A percentile compares a stretch with the other conserved stretches of the same genome.
Evolutionary conservation across 2,888 invertebrate genomes (phyloP).

Genomic region (Pheosia gnoma): DNA sequence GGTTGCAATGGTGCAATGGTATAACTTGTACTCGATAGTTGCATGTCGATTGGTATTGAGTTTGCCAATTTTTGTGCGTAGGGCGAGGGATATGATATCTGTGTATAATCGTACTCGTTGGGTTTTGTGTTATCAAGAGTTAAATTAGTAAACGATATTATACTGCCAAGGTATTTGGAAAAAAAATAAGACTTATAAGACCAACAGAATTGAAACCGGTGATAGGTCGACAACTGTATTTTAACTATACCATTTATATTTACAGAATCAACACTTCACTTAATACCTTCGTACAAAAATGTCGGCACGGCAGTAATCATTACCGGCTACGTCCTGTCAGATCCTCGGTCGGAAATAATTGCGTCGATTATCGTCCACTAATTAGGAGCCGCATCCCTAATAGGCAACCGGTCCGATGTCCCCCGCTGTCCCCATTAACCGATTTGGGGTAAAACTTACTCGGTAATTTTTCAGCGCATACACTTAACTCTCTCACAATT

Average conservation of each 20-base stretch:
- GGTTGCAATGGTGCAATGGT: conserved; percentile 23
- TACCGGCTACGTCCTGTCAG: conserved; percentile 14
- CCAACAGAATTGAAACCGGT: no score
- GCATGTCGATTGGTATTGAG: conserved; percentile 27
- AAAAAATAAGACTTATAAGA: no score
- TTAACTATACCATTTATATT: background rate
- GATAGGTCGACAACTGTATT: no score
- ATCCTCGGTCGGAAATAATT: conserved; percentile 30
- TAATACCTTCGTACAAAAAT: background rate
- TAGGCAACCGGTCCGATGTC: conserved; percentile 24
- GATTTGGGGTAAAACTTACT: conserved; percentile 23
- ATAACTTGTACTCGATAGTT: conserved; percentile 31
- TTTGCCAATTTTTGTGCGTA: conserved; percentile 28
- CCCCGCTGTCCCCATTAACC: conserved; percentile 15
- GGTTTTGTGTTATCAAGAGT: no score
- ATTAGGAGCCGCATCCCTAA: conserved; percentile 37
- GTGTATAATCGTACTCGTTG: no score
- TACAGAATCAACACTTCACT: background rate
- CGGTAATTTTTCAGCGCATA: conserved; percentile 41
- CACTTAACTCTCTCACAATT: conserved; percentile 39
- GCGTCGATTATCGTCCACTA: conserved; percentile 38
- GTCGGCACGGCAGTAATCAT: background rate
- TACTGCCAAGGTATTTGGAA: no score
- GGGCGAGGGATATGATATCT: background rate
- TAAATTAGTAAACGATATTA: no score